Conservation (phyloP, 2,797 vertebrate genomes). For the Enteromius argenteus region DNA sequence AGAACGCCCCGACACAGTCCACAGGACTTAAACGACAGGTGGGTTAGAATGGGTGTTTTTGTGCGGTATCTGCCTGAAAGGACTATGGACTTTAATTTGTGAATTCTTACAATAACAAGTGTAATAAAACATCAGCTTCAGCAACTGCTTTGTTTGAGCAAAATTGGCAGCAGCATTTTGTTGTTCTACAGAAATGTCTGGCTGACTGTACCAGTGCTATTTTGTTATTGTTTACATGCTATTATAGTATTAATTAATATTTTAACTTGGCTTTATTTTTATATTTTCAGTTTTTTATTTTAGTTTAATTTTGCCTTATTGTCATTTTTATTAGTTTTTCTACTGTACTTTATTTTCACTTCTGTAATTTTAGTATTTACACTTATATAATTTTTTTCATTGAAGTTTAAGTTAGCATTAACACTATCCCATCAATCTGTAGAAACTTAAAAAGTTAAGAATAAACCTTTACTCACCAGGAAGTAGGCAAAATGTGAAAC, state of each 20-base stretch:
- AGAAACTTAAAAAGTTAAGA: not conserved
- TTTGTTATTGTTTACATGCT: not conserved
- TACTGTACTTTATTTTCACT: not conserved
- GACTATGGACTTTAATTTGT: not conserved
- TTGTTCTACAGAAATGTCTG: not conserved
- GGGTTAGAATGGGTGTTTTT: constrained; percentile 44
- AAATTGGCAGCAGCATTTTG: not conserved
- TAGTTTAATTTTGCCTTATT: not conserved
- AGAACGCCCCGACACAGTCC: constrained; percentile 87
- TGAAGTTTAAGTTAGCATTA: not conserved
- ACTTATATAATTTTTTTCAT: not conserved
- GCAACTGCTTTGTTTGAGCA: not conserved
- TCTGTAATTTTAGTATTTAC: not conserved
- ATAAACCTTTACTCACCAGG: not conserved
- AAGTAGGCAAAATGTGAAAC: not conserved
- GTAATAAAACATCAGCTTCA: not conserved
- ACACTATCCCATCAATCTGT: not conserved
- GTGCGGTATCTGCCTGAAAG: not conserved
- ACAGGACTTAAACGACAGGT: constrained; percentile 91
- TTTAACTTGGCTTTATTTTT: not conserved
- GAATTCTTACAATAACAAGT: not conserved
- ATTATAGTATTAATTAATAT: not conserved
- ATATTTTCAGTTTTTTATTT: not conserved
- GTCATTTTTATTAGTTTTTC: not conserved
- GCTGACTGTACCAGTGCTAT: not conserved